Percentiles rank a stretch among this genome's conserved stretches.
phyloP scores from a whole-genome alignment of 2,888 invertebrate genomes.

The Nezara viridula region DNA sequence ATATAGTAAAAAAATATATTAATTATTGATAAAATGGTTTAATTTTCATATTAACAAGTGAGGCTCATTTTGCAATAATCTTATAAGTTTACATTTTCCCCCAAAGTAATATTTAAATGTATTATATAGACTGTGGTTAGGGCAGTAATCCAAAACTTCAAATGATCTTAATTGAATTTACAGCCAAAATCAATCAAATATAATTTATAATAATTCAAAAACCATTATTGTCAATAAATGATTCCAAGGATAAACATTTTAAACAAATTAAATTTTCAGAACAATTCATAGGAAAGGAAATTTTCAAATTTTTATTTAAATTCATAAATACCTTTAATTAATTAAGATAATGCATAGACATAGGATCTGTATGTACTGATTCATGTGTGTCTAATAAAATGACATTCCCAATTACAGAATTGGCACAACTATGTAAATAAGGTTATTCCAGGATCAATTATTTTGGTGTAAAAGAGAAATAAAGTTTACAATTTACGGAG shows the following conservation, averaged over 20 bases:
- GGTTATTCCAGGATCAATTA: slow-evolving; percentile 23
- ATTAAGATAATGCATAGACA: background rate
- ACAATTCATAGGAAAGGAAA: background rate
- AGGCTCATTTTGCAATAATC: background rate
- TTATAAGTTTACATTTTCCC: background rate
- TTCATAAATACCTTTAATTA: background rate
- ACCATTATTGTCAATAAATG: background rate
- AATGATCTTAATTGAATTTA: background rate
- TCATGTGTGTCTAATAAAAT: background rate
- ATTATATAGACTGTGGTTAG: too few relatives aligned
- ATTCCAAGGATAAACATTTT: background rate
- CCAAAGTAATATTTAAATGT: background rate
- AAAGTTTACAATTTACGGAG: background rate
- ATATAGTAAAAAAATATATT: too few relatives aligned
- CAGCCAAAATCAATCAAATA: background rate
- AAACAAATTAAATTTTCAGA: background rate
- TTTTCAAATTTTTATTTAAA: background rate
- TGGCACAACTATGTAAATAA: slow-evolving; percentile 2
- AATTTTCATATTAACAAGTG: background rate
- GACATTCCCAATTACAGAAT: slow-evolving; percentile 4
- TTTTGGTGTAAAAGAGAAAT: background rate
- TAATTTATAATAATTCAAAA: background rate
- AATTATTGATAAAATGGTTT: background rate
- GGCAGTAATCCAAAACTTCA: too few relatives aligned
- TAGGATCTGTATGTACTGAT: background rate